phyloP scores from a whole-genome alignment of 1,140 invertebrate species.

The Nasonia giraulti region DNA sequence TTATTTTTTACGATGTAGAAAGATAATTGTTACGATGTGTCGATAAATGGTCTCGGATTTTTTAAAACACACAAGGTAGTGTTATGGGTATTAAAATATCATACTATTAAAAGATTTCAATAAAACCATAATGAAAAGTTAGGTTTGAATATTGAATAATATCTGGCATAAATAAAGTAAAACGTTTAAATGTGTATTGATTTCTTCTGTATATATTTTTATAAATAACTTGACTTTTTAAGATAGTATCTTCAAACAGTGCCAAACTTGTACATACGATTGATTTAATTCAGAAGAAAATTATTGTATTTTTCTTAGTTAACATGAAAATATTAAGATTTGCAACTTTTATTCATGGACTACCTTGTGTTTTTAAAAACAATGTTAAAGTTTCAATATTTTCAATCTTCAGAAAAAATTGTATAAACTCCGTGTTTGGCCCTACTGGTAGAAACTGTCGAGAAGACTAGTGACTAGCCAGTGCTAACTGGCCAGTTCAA shows the following conservation, averaged over 20 bases:
- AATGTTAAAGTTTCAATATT: slow-evolving; percentile 21
- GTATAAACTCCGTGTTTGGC: slow-evolving; percentile 23
- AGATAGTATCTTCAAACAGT: background rate
- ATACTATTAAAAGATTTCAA: background rate
- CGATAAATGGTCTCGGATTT: slow-evolving; percentile 18
- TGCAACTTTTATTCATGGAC: background rate
- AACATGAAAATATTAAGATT: background rate
- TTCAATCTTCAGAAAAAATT: slow-evolving; percentile 16
- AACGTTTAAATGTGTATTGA: background rate
- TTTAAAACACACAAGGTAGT: slow-evolving; percentile 25
- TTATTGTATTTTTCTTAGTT: background rate
- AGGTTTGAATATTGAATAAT: background rate
- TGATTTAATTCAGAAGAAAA: background rate
- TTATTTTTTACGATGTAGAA: slow-evolving; percentile 28
- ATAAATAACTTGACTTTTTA: background rate
- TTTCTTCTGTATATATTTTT: background rate
- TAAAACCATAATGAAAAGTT: no score
- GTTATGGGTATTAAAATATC: background rate
- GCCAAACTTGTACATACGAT: slow-evolving; percentile 8
- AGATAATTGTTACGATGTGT: slow-evolving; percentile 28
- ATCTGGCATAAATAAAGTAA: background rate
- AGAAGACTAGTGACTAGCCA: no score
- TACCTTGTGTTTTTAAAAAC: slow-evolving; percentile 12
- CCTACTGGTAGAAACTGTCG: no score
- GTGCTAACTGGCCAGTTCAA: no score